phyloP scores from a whole-genome alignment of 2,113 vertebrate species.

The Neotoma lepida region DNA sequence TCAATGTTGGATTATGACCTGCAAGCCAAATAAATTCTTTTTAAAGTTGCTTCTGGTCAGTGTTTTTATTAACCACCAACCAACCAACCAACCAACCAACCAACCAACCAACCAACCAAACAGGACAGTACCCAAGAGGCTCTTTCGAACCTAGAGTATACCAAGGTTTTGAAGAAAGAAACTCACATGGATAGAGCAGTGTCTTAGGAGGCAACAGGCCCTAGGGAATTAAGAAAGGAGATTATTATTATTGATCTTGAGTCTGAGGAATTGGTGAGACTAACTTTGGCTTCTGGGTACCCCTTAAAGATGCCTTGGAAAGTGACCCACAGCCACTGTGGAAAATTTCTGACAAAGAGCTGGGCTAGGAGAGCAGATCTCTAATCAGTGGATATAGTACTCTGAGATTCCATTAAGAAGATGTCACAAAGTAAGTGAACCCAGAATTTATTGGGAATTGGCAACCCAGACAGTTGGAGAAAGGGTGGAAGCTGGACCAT shows the following conservation, averaged over 20 bases:
- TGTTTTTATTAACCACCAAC: background rate
- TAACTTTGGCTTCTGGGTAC: background rate
- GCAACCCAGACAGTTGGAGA: background rate
- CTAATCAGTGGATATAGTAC: background rate
- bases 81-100: background rate
- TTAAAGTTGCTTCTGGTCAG: background rate
- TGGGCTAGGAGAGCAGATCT: background rate
- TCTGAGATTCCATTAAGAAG: constrained; percentile 10
- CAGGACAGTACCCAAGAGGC: background rate
- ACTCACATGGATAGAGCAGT: background rate
- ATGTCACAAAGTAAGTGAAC: background rate
- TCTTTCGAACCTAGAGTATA: background rate
- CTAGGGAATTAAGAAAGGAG: background rate
- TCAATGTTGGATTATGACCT: background rate
- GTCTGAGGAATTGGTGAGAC: background rate
- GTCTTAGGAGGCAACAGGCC: background rate
- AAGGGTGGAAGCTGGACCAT: background rate
- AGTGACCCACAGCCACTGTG: background rate
- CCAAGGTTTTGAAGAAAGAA: constrained; percentile 7
- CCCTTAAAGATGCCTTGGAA: background rate
- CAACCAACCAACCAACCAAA: background rate
- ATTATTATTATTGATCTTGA: background rate
- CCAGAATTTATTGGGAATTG: background rate
- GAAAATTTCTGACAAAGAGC: background rate
- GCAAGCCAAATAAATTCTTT: background rate